phyloP scores from a whole-genome alignment of 1,140 invertebrate species.

The Cepaea nemoralis region DNA sequence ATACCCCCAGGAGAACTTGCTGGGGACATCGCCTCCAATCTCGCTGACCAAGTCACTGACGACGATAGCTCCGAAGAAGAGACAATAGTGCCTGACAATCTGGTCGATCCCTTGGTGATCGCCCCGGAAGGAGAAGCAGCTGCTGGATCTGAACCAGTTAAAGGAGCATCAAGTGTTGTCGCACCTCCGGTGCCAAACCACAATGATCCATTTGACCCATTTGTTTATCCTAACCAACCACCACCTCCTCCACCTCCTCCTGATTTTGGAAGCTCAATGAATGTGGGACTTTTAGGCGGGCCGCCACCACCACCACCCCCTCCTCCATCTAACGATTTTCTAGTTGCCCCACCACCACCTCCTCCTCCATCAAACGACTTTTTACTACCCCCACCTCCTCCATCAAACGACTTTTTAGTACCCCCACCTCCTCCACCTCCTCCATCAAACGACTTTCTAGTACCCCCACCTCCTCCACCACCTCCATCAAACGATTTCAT shows the following conservation, averaged over 20 bases:
- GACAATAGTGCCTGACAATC: neutral
- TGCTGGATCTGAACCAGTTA: constrained; percentile 14
- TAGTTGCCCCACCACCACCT: neutral
- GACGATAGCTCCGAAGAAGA: constrained; percentile 23
- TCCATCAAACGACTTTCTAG: neutral
- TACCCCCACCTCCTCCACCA: constrained; percentile 18
- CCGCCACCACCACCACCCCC: constrained; percentile 26
- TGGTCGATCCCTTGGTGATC: neutral
- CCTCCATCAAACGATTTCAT: neutral
- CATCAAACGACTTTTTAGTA: neutral
- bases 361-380: neutral
- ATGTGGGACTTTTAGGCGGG: neutral
- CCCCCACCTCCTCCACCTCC: constrained; percentile 26
- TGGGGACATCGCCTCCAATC: neutral
- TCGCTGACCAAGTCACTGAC: constrained; percentile 22
- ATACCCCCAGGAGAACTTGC: constrained; percentile 10
- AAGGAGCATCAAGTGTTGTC: neutral
- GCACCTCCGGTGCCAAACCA: neutral
- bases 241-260: constrained; percentile 19
- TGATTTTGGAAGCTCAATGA: constrained; percentile 9
- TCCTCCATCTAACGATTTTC: neutral
- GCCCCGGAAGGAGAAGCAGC: neutral
- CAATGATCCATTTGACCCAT: constrained; percentile 31
- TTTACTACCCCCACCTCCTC: neutral
- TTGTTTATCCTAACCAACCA: neutral